Conservation (phyloP, 2,888 invertebrate genomes). For the Metacarcinus magister region DNA sequence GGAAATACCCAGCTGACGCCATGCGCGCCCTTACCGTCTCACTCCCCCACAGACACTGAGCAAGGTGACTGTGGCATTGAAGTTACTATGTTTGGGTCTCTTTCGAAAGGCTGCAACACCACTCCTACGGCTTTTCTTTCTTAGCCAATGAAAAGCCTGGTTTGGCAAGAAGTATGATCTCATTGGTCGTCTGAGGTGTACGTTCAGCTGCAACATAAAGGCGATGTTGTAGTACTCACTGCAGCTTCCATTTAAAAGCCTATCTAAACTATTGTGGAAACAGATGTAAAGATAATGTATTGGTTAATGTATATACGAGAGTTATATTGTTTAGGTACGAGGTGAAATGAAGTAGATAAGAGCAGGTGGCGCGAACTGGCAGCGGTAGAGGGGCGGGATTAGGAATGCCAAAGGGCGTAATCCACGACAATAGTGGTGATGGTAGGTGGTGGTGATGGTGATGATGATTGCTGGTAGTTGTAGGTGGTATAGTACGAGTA, state of each 20-base stretch:
- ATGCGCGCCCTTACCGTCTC: neutral
- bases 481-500: neutral
- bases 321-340: neutral
- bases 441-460: neutral
- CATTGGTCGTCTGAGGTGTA: neutral
- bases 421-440: neutral
- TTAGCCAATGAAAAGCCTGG: conserved; percentile 21
- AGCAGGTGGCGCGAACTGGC: neutral
- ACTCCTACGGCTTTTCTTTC: neutral
- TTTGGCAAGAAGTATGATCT: neutral
- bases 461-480: neutral
- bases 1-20: neutral
- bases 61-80: conserved; percentile 36
- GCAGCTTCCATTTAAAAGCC: neutral
- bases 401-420: conserved; percentile 19
- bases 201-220: neutral
- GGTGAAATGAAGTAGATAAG: neutral
- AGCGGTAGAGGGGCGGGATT: neutral
- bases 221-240: neutral
- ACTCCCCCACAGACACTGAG: conserved; percentile 31
- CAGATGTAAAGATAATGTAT: neutral
- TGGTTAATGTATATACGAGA: neutral
- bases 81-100: conserved; percentile 53
- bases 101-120: neutral
- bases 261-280: neutral